phyloP scores from a whole-genome alignment of 2,888 invertebrate species.

The Melieria omissa region DNA sequence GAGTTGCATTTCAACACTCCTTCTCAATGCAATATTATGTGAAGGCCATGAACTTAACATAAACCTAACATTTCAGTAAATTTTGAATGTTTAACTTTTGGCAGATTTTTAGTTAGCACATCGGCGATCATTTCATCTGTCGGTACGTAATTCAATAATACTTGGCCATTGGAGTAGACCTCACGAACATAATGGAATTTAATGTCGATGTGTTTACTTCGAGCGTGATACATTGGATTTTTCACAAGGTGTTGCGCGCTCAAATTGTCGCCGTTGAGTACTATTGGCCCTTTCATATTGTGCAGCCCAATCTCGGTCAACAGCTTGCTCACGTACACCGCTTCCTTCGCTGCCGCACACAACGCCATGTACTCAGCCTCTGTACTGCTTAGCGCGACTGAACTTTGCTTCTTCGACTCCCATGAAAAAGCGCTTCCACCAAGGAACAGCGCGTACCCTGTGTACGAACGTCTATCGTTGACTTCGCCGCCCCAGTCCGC shows the following conservation, averaged over 20 bases:
- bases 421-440: constrained; percentile 40
- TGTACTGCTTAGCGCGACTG: constrained; percentile 41
- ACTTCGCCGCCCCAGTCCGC: constrained; percentile 40
- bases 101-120: constrained; percentile 3
- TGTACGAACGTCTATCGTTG: constrained; percentile 38
- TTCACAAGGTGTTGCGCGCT: constrained; percentile 28
- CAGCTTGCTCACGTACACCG: constrained; percentile 29
- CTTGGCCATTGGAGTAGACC: not conserved
- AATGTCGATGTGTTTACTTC: constrained; percentile 27
- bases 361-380: constrained; percentile 37
- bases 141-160: not conserved
- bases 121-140: not conserved
- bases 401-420: constrained; percentile 41
- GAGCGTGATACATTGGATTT: constrained; percentile 15
- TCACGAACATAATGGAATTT: not conserved
- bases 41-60: no score
- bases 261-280: not conserved
- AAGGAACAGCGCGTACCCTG: constrained; percentile 36
- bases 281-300: not conserved
- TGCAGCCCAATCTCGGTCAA: constrained; percentile 17
- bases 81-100: no score
- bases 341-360: constrained; percentile 33
- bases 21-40: no score
- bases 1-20: no score
- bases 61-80: no score